Conservation (phyloP, 2,888 invertebrate genomes). For the Lithophane leautieri region DNA sequence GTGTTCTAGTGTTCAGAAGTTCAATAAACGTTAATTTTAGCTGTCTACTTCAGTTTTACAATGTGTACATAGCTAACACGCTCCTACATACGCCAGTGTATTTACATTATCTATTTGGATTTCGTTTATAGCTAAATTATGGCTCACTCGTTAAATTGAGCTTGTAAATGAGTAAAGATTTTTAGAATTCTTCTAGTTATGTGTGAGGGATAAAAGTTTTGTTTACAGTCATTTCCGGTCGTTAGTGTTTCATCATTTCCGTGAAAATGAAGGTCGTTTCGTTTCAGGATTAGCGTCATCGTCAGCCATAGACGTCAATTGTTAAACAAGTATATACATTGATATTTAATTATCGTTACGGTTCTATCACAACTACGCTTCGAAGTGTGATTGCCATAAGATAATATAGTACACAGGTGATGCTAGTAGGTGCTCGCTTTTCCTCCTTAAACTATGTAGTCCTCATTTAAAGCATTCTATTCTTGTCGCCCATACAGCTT, state of each 20-base stretch:
- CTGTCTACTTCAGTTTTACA: slow-evolving; percentile 44
- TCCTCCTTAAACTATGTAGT: not conserved
- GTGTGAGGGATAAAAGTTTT: slow-evolving; percentile 20
- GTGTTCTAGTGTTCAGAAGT: slow-evolving; percentile 20
- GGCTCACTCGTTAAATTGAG: slow-evolving; percentile 47
- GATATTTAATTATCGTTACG: not conserved
- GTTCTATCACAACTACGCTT: not conserved
- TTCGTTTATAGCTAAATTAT: slow-evolving; percentile 54
- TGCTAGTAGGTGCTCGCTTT: not conserved
- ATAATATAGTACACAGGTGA: not conserved
- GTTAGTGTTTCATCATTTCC: slow-evolving; percentile 26
- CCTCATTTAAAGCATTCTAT: slow-evolving; percentile 15
- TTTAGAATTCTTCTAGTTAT: slow-evolving; percentile 31
- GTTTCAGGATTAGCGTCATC: not conserved
- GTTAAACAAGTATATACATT: no score
- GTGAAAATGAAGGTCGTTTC: slow-evolving; percentile 15
- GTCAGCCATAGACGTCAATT: not conserved
- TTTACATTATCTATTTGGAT: slow-evolving; percentile 57
- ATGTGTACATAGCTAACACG: slow-evolving; percentile 45
- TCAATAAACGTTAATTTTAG: slow-evolving; percentile 44
- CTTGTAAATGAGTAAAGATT: slow-evolving; percentile 17
- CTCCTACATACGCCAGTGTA: slow-evolving; percentile 23
- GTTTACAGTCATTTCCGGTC: slow-evolving; percentile 29
- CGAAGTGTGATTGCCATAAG: not conserved
- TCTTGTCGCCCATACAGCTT: slow-evolving; percentile 35